Evolutionary conservation across 2,888 invertebrate species (phyloP), one percentile per base, ranked within the genome.

Genomic region (Dioctria linearis): DNA sequence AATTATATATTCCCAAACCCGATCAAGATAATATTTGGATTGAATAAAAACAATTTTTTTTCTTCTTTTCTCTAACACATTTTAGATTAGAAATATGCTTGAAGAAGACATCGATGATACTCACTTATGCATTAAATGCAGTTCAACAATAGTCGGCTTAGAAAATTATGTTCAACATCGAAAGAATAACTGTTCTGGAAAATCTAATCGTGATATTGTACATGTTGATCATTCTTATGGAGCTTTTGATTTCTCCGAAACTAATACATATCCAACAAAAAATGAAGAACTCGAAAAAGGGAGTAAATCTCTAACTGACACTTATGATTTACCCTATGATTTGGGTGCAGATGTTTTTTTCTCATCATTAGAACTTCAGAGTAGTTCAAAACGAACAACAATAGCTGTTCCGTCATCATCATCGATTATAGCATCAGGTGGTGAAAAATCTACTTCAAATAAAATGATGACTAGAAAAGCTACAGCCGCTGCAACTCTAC

Each of bases 41-140:
- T 25, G 25, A n/a, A 25, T 25, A 25, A 25, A 25, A 25, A 25
- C 25, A 25, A 25, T 25, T 25, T 25, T 25, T 25, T 25, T 25
- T n/a, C n/a, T n/a, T n/a, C n/a, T n/a, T 25, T 25, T 25, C 25
- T 25, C 25, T 2, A 25, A 25, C 25, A 25, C 25, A 46, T 46
- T 46, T 46, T 8, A 46, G 46, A 46, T 43, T 46, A 49, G 13
- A 67, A 46, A 66, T 8, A 86, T 85, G 84, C 84, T 86, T 66
- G 85, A 91, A 80, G 93, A 93, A 82, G 94, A 93, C 80, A 94
- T 96, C 71, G 95, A 95, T 79, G 96, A 97, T 88, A 93, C 92
- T 4, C 97, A 98, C 86, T 92, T 95, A 83, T 98, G 97, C 89
- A 93, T 97, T 85, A 95, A 95, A 86, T 98, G 97, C 89, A 94